Conservation (phyloP, 2,113 vertebrate species). For the Deroptyus accipitrinus region DNA sequence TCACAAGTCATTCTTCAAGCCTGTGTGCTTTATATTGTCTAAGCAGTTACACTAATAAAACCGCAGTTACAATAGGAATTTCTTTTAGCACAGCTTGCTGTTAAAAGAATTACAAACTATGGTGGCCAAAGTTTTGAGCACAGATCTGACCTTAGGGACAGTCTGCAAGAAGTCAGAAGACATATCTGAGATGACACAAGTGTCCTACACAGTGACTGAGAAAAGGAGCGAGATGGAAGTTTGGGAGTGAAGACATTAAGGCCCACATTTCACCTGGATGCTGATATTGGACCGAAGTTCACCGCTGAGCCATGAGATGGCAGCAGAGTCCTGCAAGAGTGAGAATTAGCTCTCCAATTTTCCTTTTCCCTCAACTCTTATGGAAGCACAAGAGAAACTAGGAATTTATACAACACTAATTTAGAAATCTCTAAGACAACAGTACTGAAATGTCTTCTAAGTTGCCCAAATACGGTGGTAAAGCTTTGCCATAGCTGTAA, state of each 20-base stretch:
- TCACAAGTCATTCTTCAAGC: not conserved
- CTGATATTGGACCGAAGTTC: too few species aligned
- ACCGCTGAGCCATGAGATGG: not conserved
- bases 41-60: not conserved
- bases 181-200: too few species aligned
- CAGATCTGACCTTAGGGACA: too few species aligned
- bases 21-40: rapidly evolving
- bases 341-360: not conserved
- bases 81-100: not conserved
- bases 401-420: not conserved
- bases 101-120: too few species aligned
- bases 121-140: too few species aligned
- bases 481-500: not conserved
- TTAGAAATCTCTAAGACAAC: not conserved
- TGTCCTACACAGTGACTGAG: too few species aligned
- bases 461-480: not conserved
- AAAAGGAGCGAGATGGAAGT: not conserved
- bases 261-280: too few species aligned
- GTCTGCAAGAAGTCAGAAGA: too few species aligned
- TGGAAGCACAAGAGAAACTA: not conserved
- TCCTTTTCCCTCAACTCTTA: not conserved
- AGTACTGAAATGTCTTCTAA: not conserved
- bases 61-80: too few species aligned
- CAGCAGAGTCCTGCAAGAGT: not conserved
- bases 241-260: not conserved